Evolutionary conservation across 2,113 vertebrate genomes (phyloP).

Genomic region (Rallus limicola): DNA sequence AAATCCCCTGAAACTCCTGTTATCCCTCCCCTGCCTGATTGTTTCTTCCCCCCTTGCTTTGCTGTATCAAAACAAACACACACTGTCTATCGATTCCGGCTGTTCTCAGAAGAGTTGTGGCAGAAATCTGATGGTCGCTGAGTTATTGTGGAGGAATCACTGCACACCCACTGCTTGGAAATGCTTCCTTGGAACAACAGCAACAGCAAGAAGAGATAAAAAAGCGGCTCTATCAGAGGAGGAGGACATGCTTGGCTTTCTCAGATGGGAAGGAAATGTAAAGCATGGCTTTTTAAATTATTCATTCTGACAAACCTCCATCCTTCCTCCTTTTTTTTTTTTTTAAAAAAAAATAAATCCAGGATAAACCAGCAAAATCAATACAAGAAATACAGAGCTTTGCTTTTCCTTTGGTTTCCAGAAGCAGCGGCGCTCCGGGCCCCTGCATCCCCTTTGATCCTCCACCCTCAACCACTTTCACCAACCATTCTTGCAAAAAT

Average conservation of each 20-base stretch:
- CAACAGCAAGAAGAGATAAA: not conserved
- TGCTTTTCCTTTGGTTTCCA: not conserved
- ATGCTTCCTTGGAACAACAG: not conserved
- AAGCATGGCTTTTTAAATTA: not conserved
- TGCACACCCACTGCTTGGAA: not conserved
- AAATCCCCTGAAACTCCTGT: not conserved
- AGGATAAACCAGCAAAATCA: not conserved
- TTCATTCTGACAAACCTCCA: not conserved
- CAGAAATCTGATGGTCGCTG: not conserved
- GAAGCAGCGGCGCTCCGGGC: not conserved
- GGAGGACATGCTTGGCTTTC: not conserved
- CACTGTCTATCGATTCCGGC: not conserved
- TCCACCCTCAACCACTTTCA: not conserved
- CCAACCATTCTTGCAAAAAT: not conserved
- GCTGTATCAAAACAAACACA: conserved; percentile 36
- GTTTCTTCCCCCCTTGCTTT: not conserved
- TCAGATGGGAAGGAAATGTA: not conserved
- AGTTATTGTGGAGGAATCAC: not conserved
- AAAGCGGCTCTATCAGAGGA: not conserved
- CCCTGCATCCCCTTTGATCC: not conserved
- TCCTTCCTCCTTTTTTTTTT: not conserved
- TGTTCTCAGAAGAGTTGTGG: conserved; percentile 17
- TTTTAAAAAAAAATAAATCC: not conserved
- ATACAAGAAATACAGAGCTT: not conserved
- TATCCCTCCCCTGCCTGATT: conserved; percentile 12